Evolutionary conservation across 2,888 invertebrate species (phyloP).

Genomic region (Agrilus cyanescens): DNA sequence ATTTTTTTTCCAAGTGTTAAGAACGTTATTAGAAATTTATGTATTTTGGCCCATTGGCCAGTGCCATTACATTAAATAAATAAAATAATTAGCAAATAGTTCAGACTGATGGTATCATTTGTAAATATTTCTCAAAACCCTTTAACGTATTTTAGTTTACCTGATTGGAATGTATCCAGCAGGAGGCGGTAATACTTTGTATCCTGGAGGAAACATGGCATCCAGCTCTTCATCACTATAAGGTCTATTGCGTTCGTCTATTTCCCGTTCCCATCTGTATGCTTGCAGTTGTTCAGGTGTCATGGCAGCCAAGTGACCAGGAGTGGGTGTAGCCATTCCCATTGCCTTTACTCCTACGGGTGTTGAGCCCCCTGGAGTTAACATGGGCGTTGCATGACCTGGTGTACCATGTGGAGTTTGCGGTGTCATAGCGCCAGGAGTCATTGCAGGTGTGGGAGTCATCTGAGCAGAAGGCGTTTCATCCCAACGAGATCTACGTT

Average conservation of each 20-base stretch:
- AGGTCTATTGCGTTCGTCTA: slow-evolving; percentile 94
- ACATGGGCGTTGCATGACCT: slow-evolving; percentile 45
- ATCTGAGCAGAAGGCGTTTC: slow-evolving; percentile 70
- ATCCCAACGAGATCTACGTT: slow-evolving; percentile 91
- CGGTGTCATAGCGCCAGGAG: slow-evolving; percentile 47
- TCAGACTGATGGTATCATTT: no score
- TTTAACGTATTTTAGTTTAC: no score
- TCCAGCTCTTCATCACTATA: slow-evolving; percentile 96
- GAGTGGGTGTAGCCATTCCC: slow-evolving; percentile 97
- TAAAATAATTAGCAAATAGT: no score
- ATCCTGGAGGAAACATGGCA: slow-evolving; percentile 94
- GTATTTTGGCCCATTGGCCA: no score
- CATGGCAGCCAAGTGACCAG: slow-evolving; percentile 93
- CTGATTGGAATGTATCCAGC: slow-evolving; percentile 45
- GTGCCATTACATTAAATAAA: no score
- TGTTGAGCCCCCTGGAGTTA: slow-evolving; percentile 76
- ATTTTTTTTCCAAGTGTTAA: no score
- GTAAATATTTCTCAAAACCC: no score
- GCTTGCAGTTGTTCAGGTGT: slow-evolving; percentile 98
- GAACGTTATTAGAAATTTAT: no score
- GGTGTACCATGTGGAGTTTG: slow-evolving; percentile 64
- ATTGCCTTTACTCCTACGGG: slow-evolving; percentile 92
- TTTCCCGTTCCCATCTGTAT: slow-evolving; percentile 96
- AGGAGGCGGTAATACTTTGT: slow-evolving; percentile 92
- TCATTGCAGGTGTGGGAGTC: slow-evolving; percentile 48